phyloP scores from a whole-genome alignment of 2,113 vertebrate species.

The Phyllostomus discolor region DNA sequence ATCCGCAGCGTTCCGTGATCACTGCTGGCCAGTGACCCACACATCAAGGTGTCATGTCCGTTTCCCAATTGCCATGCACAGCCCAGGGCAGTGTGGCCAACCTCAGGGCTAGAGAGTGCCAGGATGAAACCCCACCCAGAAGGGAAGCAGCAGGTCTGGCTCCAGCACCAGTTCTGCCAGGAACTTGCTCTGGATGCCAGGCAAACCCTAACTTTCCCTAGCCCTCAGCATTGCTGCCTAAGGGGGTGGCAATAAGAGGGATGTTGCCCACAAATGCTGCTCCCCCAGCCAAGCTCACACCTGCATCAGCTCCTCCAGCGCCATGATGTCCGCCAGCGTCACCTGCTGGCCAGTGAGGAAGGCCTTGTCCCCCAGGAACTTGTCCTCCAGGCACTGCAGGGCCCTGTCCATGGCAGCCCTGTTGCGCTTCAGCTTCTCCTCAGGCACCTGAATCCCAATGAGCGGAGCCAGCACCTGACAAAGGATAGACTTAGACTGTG shows the following conservation, averaged over 20 bases:
- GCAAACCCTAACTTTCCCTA: background rate
- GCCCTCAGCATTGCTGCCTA: background rate
- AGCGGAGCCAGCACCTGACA: conserved; percentile 25
- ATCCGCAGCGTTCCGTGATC: too few relatives aligned
- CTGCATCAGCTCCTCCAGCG: conserved; percentile 30
- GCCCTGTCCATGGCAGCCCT: rapidly evolving
- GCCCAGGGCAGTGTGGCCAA: background rate
- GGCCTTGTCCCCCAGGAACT: conserved; percentile 17
- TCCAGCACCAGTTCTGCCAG: background rate
- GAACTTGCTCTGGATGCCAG: background rate
- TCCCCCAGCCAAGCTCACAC: background rate
- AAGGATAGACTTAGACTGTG: background rate
- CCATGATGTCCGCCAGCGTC: conserved; percentile 43
- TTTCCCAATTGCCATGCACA: background rate
- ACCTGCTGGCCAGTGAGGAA: conserved; percentile 33
- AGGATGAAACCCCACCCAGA: background rate
- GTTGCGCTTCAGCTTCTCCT: conserved; percentile 46
- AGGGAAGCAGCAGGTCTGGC: background rate
- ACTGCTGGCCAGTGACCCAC: too few relatives aligned
- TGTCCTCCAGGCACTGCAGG: conserved; percentile 3
- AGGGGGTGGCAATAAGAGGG: background rate
- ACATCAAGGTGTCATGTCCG: too few relatives aligned
- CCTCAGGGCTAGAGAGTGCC: background rate
- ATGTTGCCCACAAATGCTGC: background rate
- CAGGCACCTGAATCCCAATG: background rate